phyloP scores from a whole-genome alignment of 2,113 vertebrate genomes.

The Cochlearius cochlearius region DNA sequence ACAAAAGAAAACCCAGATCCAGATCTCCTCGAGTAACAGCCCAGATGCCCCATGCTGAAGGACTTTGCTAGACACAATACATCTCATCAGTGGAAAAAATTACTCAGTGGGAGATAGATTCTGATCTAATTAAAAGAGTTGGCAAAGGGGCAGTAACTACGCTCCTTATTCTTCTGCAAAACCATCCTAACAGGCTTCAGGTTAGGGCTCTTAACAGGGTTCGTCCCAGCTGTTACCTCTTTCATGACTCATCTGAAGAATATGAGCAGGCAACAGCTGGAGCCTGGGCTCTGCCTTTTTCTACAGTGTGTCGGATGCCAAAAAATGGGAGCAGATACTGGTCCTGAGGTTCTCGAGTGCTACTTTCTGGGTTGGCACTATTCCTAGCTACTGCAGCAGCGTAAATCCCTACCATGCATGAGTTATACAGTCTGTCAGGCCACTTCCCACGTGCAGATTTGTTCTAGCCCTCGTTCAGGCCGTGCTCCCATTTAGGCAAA shows the following conservation, averaged over 20 bases:
- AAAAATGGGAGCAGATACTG: neutral
- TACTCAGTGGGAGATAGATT: neutral
- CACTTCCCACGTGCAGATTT: neutral
- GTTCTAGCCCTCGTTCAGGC: neutral
- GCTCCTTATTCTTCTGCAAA: neutral
- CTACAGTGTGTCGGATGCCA: neutral
- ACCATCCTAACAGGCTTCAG: neutral
- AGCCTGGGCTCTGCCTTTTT: neutral
- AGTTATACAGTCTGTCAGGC: neutral
- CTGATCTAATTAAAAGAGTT: neutral
- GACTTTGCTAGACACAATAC: neutral
- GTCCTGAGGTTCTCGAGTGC: neutral
- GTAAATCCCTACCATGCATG: neutral
- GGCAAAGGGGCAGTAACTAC: neutral
- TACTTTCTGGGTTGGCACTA: neutral
- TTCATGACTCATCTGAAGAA: neutral
- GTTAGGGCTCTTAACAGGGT: neutral
- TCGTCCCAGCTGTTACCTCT: neutral
- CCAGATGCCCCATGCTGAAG: neutral
- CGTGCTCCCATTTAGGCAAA: neutral
- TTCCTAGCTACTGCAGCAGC: neutral
- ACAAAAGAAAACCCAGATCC: neutral
- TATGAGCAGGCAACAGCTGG: neutral
- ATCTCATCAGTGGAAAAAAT: neutral
- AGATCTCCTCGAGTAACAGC: neutral